phyloP scores from a whole-genome alignment of 2,888 invertebrate genomes.

The Dysmachus trigonus region DNA sequence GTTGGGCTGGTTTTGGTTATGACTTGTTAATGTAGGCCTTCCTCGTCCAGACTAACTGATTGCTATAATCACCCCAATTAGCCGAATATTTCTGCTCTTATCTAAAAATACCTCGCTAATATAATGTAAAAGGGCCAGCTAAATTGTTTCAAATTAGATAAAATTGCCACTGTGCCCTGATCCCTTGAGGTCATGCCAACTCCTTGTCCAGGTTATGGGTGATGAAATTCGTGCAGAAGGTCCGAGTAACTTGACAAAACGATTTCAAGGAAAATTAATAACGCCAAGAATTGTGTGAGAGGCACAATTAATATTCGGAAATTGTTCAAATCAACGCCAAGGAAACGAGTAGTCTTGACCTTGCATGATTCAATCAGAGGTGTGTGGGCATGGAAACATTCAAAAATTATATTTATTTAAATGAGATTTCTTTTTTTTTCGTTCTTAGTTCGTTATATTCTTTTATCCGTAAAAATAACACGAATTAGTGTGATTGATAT shows the following conservation, averaged over 20 bases:
- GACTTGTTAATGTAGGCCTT: conserved; percentile 19
- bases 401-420: not conserved
- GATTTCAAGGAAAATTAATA: not conserved
- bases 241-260: not conserved
- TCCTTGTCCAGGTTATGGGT: not conserved
- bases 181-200: not conserved
- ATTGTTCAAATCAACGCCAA: not conserved
- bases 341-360: not conserved
- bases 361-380: not conserved
- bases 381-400: not conserved
- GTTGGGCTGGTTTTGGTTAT: not conserved
- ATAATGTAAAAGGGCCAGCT: not conserved
- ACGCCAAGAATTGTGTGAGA: not conserved
- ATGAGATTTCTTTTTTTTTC: not conserved
- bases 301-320: not conserved
- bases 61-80: conserved; percentile 36
- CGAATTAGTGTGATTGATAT: not conserved
- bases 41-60: conserved; percentile 23
- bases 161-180: not conserved
- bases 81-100: conserved; percentile 30
- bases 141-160: conserved; percentile 33
- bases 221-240: not conserved
- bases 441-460: not conserved
- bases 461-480: not conserved
- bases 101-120: conserved; percentile 26